phyloP scores from a whole-genome alignment of 2,113 vertebrate genomes.

The Myiozetetes cayanensis region DNA sequence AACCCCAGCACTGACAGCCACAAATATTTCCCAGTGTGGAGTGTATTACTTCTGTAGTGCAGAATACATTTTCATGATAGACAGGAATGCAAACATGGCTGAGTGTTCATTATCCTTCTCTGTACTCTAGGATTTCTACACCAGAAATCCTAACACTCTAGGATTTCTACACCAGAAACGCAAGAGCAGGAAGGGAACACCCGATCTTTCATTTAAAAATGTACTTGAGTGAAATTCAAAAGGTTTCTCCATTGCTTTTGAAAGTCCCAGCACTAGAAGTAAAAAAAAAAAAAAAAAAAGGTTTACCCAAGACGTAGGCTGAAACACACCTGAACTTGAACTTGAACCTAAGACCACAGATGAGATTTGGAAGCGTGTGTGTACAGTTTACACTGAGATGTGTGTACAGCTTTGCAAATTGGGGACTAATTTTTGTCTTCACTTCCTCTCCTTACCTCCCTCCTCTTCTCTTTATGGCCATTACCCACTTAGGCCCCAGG shows the following conservation, averaged over 20 bases:
- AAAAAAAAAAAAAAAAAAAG: too few relatives aligned
- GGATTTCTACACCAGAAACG: background rate
- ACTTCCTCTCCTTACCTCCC: background rate
- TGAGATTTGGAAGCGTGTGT: background rate
- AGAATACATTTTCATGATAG: background rate
- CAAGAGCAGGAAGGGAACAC: background rate
- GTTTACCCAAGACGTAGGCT: background rate
- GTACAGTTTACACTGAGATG: background rate
- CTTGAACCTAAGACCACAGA: background rate
- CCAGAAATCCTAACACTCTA: background rate
- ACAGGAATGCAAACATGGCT: background rate
- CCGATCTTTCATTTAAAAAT: background rate
- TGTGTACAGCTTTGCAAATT: background rate
- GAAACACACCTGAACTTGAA: background rate
- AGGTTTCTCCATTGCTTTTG: background rate
- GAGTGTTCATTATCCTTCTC: background rate
- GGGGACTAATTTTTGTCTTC: background rate
- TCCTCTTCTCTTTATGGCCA: background rate
- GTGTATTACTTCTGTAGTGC: background rate
- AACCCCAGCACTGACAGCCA: background rate
- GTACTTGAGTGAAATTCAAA: background rate
- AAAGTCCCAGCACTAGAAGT: background rate
- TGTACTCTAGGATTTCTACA: background rate
- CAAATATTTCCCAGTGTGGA: background rate
- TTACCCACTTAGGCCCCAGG: background rate